phyloP scores from a whole-genome alignment of 2,888 invertebrate genomes.

The Lasioglossum malachurum region DNA sequence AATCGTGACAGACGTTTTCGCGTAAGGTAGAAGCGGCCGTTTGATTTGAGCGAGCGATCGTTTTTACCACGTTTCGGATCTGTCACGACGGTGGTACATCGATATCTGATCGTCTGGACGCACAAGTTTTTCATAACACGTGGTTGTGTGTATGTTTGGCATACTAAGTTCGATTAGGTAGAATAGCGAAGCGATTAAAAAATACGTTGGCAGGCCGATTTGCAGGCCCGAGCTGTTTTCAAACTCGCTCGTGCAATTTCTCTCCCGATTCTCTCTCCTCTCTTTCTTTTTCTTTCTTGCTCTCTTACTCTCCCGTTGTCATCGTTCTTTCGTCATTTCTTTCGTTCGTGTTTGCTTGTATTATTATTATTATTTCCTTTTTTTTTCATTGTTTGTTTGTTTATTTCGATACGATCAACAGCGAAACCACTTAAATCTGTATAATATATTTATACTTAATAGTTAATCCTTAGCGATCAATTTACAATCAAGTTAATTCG shows the following conservation, averaged over 20 bases:
- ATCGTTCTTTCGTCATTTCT: slow-evolving; percentile 15
- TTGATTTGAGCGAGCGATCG: slow-evolving; percentile 39
- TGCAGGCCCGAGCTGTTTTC: slow-evolving; percentile 80
- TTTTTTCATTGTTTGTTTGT: slow-evolving; percentile 30
- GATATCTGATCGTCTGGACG: slow-evolving; percentile 35
- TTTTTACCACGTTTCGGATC: slow-evolving; percentile 6
- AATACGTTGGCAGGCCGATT: slow-evolving; percentile 80
- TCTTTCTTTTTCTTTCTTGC: background rate
- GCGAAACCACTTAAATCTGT: slow-evolving; percentile 77
- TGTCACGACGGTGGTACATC: background rate
- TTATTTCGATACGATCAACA: slow-evolving; percentile 73
- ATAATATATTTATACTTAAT: slow-evolving; percentile 76
- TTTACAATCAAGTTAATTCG: slow-evolving; percentile 74
- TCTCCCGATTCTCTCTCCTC: slow-evolving; percentile 5
- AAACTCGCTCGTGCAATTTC: slow-evolving; percentile 73
- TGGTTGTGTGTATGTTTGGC: slow-evolving; percentile 33
- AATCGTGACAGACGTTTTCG: slow-evolving; percentile 37
- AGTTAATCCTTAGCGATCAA: slow-evolving; percentile 74
- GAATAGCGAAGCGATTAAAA: slow-evolving; percentile 82
- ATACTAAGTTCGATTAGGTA: slow-evolving; percentile 71
- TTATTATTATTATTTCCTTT: background rate
- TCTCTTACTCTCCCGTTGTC: slow-evolving; percentile 1
- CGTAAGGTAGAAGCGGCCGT: slow-evolving; percentile 35
- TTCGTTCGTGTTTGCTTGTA: slow-evolving; percentile 1
- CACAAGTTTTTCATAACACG: slow-evolving; percentile 28